phyloP scores from a whole-genome alignment of 1,140 invertebrate species.

The Penaeus indicus region DNA sequence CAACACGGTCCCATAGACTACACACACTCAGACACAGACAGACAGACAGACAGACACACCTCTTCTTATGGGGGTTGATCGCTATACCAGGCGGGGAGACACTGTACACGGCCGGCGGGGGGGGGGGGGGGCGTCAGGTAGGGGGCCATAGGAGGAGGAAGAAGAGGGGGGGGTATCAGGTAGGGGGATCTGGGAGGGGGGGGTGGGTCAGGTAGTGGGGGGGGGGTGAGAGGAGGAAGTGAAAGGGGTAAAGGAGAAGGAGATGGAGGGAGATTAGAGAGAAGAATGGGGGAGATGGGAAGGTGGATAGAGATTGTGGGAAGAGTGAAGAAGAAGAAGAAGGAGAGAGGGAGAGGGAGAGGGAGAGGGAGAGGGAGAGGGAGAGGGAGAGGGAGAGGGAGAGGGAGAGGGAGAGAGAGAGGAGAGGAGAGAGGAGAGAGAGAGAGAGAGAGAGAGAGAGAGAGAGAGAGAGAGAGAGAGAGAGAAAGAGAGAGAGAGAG shows the following conservation, averaged over 20 bases:
- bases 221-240: not conserved
- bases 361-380: not conserved
- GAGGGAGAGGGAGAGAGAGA: not conserved
- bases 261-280: not conserved
- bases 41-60: too few relatives aligned
- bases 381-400: not conserved
- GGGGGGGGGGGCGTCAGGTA: not conserved
- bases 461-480: not conserved
- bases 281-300: not conserved
- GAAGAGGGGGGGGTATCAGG: not conserved
- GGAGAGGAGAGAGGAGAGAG: not conserved
- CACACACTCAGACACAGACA: too few relatives aligned
- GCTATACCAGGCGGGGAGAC: too few relatives aligned
- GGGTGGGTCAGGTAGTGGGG: not conserved
- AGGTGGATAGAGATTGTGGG: not conserved
- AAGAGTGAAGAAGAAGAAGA: not conserved
- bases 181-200: not conserved
- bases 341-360: too few relatives aligned
- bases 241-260: slow-evolving; percentile 6
- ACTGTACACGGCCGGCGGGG: not conserved
- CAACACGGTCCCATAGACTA: too few relatives aligned
- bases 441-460: not conserved
- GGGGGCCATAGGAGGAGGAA: not conserved
- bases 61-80: too few relatives aligned
- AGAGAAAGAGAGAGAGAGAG: not conserved